These are phyloP conservation scores for Psilopogon haemacephalus DNA, from an alignment of 2,113 vertebrate genomes.

Conservation along the genomic window DNA sequence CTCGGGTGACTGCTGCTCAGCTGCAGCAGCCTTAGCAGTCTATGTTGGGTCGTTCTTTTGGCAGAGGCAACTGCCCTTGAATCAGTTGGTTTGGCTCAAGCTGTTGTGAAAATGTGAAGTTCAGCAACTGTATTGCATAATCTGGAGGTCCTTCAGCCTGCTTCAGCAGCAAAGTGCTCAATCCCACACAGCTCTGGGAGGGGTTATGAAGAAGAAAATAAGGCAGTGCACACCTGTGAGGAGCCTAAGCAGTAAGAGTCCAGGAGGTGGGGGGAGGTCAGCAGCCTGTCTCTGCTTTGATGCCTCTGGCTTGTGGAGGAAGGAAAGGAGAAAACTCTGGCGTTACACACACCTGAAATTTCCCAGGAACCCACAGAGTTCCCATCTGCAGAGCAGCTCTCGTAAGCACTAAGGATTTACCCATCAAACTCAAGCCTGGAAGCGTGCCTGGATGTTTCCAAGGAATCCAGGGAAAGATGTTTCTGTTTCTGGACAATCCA, in stretches of 20 bases:
- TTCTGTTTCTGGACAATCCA: slow-evolving; percentile 48
- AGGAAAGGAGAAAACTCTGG: not conserved
- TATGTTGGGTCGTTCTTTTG: not conserved
- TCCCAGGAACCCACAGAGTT: not conserved
- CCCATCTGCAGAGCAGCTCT: not conserved
- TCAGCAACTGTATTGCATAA: not conserved
- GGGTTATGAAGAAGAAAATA: not conserved
- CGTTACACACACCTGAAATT: not conserved
- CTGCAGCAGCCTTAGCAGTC: not conserved
- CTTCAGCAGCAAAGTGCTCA: not conserved
- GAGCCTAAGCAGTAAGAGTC: not conserved
- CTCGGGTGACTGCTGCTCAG: not conserved
- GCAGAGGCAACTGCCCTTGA: not conserved
- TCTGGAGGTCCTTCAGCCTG: slow-evolving; percentile 10
- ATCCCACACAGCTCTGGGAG: not conserved
- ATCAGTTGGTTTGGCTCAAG: not conserved
- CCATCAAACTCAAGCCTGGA: slow-evolving; percentile 5
- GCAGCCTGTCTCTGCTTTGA: not conserved
- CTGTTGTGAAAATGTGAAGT: slow-evolving; percentile 11
- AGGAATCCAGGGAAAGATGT: slow-evolving; percentile 14
- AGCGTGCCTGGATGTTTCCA: slow-evolving; percentile 21
- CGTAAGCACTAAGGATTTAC: not conserved
- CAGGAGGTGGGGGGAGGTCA: not conserved
- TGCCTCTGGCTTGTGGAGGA: not conserved
- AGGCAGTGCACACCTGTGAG: not conserved